Conservation (phyloP, 1,140 invertebrate genomes). For the Proales similis region DNA sequence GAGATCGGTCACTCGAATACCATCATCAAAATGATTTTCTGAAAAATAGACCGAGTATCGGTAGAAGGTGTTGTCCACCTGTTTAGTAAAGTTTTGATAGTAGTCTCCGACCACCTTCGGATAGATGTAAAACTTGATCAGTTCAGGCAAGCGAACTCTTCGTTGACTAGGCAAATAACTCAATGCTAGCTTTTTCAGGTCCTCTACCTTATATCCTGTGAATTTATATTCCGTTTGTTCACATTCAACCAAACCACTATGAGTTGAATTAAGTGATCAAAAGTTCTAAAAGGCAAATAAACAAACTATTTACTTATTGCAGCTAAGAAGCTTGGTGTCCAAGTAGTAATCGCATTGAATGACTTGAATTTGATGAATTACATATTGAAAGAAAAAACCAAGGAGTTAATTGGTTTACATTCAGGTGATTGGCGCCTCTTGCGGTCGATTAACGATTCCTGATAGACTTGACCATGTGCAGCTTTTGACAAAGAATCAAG, state of each 20-base stretch:
- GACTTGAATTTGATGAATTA: no score
- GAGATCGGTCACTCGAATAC: conserved; percentile 15
- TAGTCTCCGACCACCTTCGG: neutral
- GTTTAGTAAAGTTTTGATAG: conserved; percentile 25
- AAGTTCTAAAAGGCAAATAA: no score
- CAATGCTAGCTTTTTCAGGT: conserved; percentile 3
- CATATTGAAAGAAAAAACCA: no score
- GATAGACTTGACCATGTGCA: no score
- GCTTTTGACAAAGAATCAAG: no score
- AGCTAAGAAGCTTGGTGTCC: no score
- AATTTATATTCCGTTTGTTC: neutral
- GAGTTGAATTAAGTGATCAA: no score
- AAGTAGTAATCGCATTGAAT: no score
- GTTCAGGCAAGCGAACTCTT: conserved; percentile 7
- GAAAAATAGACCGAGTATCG: conserved; percentile 31
- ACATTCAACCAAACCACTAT: conserved; percentile 12
- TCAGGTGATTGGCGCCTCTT: no score
- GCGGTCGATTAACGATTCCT: no score
- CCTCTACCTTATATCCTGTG: conserved; percentile 11
- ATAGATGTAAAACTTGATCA: conserved; percentile 33
- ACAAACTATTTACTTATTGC: no score
- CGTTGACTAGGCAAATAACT: conserved; percentile 30
- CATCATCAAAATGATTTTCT: conserved; percentile 17
- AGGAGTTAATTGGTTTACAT: no score
- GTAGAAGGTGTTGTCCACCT: conserved; percentile 26